Evolutionary conservation across 1,140 invertebrate species (phyloP).

Genomic region (Potamilus streckersoni): DNA sequence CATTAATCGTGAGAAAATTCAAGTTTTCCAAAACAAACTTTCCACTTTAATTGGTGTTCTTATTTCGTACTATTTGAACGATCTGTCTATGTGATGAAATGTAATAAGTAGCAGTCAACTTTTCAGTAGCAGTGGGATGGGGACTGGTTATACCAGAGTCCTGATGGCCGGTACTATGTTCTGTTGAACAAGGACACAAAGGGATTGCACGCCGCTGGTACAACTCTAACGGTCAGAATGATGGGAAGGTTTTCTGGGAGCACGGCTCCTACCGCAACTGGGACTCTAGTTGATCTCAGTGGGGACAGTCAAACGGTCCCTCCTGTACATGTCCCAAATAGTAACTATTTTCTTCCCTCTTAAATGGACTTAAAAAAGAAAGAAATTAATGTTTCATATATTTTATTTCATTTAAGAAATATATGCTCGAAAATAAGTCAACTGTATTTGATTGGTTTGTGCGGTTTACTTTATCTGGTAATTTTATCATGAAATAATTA

Average conservation of each 20-base stretch:
- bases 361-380: no score
- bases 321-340: conserved; percentile 5
- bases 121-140: conserved; percentile 38
- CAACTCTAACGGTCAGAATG: conserved; percentile 30
- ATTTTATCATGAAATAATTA: no score
- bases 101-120: background rate
- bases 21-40: no score
- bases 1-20: no score
- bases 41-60: no score
- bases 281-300: conserved; percentile 31
- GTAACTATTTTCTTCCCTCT: background rate
- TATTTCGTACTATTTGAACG: no score
- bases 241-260: conserved; percentile 33
- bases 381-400: background rate
- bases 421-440: background rate
- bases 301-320: conserved; percentile 31
- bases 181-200: conserved; percentile 36
- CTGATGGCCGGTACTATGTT: conserved; percentile 12
- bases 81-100: no score
- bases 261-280: conserved; percentile 17
- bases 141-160: conserved; percentile 22
- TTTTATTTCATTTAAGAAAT: background rate
- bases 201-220: conserved; percentile 34
- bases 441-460: no score
- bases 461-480: no score